phyloP scores from a whole-genome alignment of 2,888 invertebrate species.

The Mellilla xanthometata region DNA sequence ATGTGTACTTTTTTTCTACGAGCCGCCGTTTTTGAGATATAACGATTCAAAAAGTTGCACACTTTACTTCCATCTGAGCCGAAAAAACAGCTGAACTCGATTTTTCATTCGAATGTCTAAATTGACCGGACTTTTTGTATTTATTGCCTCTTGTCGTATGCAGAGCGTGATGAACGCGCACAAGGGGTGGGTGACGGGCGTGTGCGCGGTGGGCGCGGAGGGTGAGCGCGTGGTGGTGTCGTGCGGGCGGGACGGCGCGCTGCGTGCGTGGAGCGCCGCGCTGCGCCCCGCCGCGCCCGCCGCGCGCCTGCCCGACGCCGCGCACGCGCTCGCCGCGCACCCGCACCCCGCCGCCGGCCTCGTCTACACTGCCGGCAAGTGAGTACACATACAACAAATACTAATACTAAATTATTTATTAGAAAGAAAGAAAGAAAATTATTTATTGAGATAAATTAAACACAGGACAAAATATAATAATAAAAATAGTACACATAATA shows the following conservation, averaged over 20 bases:
- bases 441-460: too few relatives aligned
- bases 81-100: too few relatives aligned
- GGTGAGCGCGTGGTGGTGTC: conserved; percentile 81
- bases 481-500: too few relatives aligned
- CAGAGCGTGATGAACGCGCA: conserved; percentile 89
- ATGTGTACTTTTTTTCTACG: too few relatives aligned
- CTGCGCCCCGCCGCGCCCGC: conserved; percentile 77
- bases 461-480: too few relatives aligned
- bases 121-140: too few relatives aligned
- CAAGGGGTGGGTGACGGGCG: conserved; percentile 93
- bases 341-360: conserved; percentile 73
- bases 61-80: too few relatives aligned
- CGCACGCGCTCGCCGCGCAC: conserved; percentile 84
- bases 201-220: conserved; percentile 61
- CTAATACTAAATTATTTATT: background rate
- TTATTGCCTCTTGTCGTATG: background rate
- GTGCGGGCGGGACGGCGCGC: conserved; percentile 89
- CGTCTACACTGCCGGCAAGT: conserved; percentile 93
- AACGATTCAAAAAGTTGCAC: too few relatives aligned
- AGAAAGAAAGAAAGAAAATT: too few relatives aligned
- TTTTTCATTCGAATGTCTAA: too few relatives aligned
- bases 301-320: conserved; percentile 76
- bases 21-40: too few relatives aligned
- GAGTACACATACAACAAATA: conserved; percentile 56
- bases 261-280: conserved; percentile 89